phyloP scores from a whole-genome alignment of 1,140 invertebrate species.

The Leptinotarsa defecta region DNA sequence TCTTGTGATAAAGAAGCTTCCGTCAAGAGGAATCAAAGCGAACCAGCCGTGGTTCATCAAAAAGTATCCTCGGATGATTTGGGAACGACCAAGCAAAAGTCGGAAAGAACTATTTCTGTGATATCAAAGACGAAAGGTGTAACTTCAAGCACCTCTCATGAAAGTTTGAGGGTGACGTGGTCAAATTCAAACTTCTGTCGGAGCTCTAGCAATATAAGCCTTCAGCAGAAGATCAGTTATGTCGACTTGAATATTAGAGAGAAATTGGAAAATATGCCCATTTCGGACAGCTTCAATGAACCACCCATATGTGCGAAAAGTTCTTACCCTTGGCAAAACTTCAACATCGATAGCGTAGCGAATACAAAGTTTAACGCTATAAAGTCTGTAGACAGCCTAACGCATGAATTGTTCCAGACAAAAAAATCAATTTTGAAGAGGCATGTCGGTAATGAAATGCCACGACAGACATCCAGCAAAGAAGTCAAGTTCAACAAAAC shows the following conservation, averaged over 20 bases:
- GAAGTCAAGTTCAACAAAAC: conserved; percentile 22
- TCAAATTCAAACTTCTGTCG: conserved; percentile 1
- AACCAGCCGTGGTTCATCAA: background rate
- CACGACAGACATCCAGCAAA: background rate
- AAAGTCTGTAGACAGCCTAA: conserved; percentile 7
- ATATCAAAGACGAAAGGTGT: background rate
- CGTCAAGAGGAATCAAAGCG: conserved; percentile 22
- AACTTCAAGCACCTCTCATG: background rate
- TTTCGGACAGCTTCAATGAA: background rate
- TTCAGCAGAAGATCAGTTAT: background rate
- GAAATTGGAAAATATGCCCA: conserved; percentile 9
- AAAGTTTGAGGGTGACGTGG: conserved; percentile 20
- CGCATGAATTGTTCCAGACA: background rate
- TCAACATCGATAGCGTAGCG: conserved; percentile 2
- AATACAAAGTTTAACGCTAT: background rate
- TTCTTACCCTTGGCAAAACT: conserved; percentile 20
- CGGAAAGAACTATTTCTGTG: background rate
- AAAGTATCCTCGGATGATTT: background rate
- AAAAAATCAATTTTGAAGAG: conserved; percentile 14
- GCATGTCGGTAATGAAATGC: too few relatives aligned
- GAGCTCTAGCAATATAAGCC: conserved; percentile 13
- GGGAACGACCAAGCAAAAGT: background rate
- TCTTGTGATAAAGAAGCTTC: background rate
- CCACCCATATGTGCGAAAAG: background rate
- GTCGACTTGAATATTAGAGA: background rate